Percentiles rank a stretch among this genome's conserved stretches.
These are phyloP conservation scores for Nineta flava DNA, from an alignment of 2,888 invertebrate genomes.

Conservation along the genomic window DNA sequence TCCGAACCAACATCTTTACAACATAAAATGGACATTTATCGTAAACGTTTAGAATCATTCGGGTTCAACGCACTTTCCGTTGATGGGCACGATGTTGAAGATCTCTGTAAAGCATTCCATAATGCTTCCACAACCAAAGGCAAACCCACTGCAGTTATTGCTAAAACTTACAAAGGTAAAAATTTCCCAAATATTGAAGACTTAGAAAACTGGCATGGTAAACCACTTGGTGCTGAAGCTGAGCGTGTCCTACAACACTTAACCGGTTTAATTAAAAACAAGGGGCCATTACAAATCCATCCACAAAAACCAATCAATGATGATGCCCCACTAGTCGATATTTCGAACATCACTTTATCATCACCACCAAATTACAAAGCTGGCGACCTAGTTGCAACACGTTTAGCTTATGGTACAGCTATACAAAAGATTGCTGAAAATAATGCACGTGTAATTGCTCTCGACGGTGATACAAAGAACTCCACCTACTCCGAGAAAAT, in stretches of 20 bases:
- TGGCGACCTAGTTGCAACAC: slow-evolving; percentile 69
- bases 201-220: slow-evolving; percentile 94
- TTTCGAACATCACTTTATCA: slow-evolving; percentile 54
- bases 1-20: slow-evolving; percentile 89
- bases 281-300: slow-evolving; percentile 41
- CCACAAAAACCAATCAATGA: slow-evolving; percentile 45
- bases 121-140: slow-evolving; percentile 57
- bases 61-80: slow-evolving; percentile 83
- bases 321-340: slow-evolving; percentile 57
- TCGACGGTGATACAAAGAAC: slow-evolving; percentile 98
- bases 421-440: slow-evolving; percentile 70
- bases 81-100: slow-evolving; percentile 92
- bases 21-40: slow-evolving; percentile 80
- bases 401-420: slow-evolving; percentile 88
- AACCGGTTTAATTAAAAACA: slow-evolving; percentile 48
- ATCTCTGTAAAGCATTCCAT: slow-evolving; percentile 76
- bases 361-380: slow-evolving; percentile 69
- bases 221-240: slow-evolving; percentile 75
- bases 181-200: slow-evolving; percentile 85
- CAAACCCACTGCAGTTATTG: slow-evolving; percentile 83
- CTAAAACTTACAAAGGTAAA: slow-evolving; percentile 92
- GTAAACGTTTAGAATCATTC: slow-evolving; percentile 73
- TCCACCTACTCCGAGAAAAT: slow-evolving; percentile 94
- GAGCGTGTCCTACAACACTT: slow-evolving; percentile 49
- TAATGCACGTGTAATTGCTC: slow-evolving; percentile 70